Evolutionary conservation across 2,888 invertebrate species (phyloP), one percentile per base, ranked within the genome.

Genomic region (Geotrupes spiniger): DNA sequence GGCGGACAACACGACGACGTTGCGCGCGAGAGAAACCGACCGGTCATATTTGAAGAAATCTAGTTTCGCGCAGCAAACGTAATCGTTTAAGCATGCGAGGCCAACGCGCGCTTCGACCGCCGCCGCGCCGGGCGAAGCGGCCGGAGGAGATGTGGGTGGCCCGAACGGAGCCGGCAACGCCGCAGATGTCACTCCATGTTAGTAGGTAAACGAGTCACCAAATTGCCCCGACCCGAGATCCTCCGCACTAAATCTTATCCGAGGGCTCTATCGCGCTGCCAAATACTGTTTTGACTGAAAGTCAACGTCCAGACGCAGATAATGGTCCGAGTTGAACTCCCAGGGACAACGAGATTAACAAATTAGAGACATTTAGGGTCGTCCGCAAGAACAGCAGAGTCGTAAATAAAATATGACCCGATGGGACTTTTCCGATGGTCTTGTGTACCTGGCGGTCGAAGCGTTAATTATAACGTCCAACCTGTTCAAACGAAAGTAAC

Each of bases 131-230:
- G 3, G 21, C 6, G 14, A 33, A 33, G 33, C 14, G 29, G 29
- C 9, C 11, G 29, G 12, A 29, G 33, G 33, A 33, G 14, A 33
- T 33, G 33, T 33, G 33, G 33, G 33, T 33, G 33, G 33, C 33
- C 33, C 14, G 33, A n/a, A n/a, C n/a, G n/a, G n/a, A 33, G 26
- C 46, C 46, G 40, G 46, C 46, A 46, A 46, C 46, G 40, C 11
- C 51, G 52, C 56, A 57, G 56, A 57, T 58, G 58, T 57, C 58
- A 58, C 51, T 52, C 45, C 51, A 48, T 51, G 56, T 56, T 58
- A 58, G 58, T 54, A 49, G 53, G 53, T 47, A 55, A 53, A 52
- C 47, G 49, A 48, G 52, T 43, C 53, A 47, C 54, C 48, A 53
- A 54, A 54, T 51, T 54, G 47, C 47, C 36, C 33, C 38, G 37